phyloP scores from a whole-genome alignment of 2,113 vertebrate species.

The Gopherus evgoodei region DNA sequence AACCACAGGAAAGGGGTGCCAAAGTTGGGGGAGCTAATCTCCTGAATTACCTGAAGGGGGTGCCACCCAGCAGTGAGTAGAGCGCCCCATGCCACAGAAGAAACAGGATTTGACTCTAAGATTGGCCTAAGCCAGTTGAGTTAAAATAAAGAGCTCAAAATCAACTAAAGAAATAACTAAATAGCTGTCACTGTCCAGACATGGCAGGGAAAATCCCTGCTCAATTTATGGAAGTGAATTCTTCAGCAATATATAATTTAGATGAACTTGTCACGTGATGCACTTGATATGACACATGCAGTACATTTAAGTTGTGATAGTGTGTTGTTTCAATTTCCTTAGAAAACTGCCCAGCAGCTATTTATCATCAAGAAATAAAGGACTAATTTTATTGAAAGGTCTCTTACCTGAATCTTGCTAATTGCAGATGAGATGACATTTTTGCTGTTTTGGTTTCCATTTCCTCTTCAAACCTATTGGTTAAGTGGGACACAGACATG shows the following conservation, averaged over 20 bases:
- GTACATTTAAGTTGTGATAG: constrained; percentile 7
- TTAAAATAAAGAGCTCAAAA: not conserved
- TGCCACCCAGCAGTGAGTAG: too few species aligned
- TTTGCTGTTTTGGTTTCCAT: not conserved
- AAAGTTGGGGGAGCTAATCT: too few species aligned
- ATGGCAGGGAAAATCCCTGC: not conserved
- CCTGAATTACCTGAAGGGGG: too few species aligned
- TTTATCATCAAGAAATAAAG: constrained; percentile 4
- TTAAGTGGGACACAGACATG: constrained; percentile 3
- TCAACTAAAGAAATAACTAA: not conserved
- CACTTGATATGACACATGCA: not conserved
- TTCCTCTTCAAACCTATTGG: not conserved
- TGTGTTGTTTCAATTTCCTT: constrained; percentile 8
- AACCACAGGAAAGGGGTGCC: too few species aligned
- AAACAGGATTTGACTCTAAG: too few species aligned
- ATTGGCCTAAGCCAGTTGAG: too few species aligned
- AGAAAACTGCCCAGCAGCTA: constrained; percentile 20
- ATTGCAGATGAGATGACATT: too few species aligned
- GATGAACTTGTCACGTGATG: not conserved
- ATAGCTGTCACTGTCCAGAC: not conserved
- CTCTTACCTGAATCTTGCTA: not conserved
- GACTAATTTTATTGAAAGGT: not conserved
- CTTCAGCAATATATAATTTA: not conserved
- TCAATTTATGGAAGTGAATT: not conserved
- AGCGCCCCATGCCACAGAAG: too few species aligned